phyloP scores from a whole-genome alignment of 1,140 invertebrate genomes.

The Drosophila nannoptera region DNA sequence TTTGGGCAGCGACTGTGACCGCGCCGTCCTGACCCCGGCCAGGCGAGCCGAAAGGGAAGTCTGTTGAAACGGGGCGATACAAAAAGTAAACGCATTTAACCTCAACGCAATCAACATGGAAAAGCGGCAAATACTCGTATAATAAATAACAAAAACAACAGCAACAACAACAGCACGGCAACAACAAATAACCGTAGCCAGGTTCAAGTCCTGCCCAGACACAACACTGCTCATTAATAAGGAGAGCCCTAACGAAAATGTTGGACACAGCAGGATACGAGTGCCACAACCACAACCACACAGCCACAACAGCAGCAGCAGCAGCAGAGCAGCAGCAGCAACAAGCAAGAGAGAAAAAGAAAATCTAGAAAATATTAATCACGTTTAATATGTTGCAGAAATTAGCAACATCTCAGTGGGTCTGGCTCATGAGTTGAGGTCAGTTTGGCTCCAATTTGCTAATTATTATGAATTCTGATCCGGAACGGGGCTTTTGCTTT shows the following conservation, averaged over 20 bases:
- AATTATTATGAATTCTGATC: constrained; percentile 57
- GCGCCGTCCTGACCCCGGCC: background rate
- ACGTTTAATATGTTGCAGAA: constrained; percentile 72
- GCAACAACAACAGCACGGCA: background rate
- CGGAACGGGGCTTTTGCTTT: constrained; percentile 7
- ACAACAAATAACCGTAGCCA: constrained; percentile 39
- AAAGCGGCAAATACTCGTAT: constrained; percentile 59
- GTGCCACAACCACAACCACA: constrained; percentile 19
- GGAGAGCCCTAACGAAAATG: constrained; percentile 58
- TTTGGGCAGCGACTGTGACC: constrained; percentile 15
- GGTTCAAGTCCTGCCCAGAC: constrained; percentile 56
- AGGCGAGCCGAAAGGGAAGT: background rate
- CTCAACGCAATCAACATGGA: constrained; percentile 66
- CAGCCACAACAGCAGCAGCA: constrained; percentile 24
- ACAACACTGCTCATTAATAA: constrained; percentile 74
- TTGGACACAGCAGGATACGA: constrained; percentile 60
- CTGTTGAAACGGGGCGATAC: constrained; percentile 20
- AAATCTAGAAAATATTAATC: constrained; percentile 68
- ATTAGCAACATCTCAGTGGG: constrained; percentile 43
- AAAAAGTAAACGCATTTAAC: constrained; percentile 66
- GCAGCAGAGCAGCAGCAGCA: constrained; percentile 19
- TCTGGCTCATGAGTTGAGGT: constrained; percentile 19
- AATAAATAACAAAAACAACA: constrained; percentile 65
- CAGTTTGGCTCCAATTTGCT: constrained; percentile 38
- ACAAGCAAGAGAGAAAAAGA: constrained; percentile 19